A percentile compares a stretch with the other conserved stretches of the same genome.
These are phyloP conservation scores for Pyrocoelia pectoralis DNA, from an alignment of 2,888 invertebrate genomes.

Conservation along the genomic window DNA sequence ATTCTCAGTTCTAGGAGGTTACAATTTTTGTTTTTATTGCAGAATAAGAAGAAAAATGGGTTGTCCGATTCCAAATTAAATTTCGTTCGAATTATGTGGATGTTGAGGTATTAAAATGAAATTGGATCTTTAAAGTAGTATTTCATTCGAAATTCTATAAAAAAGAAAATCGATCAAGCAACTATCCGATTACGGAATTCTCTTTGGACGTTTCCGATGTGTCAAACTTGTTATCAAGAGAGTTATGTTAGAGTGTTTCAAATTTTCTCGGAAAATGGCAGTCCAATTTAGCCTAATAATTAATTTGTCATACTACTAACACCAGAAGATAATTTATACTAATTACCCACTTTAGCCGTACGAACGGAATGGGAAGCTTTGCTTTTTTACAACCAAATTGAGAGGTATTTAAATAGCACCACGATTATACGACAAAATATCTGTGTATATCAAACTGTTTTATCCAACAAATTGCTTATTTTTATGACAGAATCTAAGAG, in stretches of 20 bases:
- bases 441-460: too few relatives aligned
- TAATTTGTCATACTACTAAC: constrained; percentile 2
- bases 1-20: too few relatives aligned
- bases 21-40: too few relatives aligned
- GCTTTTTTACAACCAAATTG: background rate
- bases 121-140: too few relatives aligned
- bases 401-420: background rate
- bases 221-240: constrained; percentile 11
- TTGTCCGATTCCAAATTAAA: too few relatives aligned
- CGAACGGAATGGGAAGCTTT: background rate
- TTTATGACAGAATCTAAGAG: too few relatives aligned
- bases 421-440: too few relatives aligned
- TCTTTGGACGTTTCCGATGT: constrained; percentile 1
- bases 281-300: background rate
- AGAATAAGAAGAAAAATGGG: too few relatives aligned
- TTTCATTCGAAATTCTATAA: background rate
- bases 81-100: too few relatives aligned
- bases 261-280: constrained; percentile 1
- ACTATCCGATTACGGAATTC: constrained; percentile 4
- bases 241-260: constrained; percentile 8
- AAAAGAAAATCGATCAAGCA: background rate
- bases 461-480: too few relatives aligned
- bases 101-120: too few relatives aligned
- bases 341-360: background rate
- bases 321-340: background rate